phyloP scores from a whole-genome alignment of 2,797 vertebrate species.

The Tangara arthus region DNA sequence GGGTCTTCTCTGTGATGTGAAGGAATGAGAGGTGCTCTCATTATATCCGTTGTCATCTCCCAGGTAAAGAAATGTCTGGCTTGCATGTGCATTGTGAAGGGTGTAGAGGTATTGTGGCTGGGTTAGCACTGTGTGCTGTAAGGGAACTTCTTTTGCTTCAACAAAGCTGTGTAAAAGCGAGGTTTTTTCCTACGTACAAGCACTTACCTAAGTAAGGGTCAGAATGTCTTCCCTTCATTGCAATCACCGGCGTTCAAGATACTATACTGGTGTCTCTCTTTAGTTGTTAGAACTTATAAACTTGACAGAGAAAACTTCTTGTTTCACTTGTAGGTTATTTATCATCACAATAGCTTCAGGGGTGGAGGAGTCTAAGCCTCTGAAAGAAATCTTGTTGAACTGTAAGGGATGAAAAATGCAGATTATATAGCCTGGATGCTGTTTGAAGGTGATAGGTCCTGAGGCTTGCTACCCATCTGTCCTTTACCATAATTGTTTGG shows the following conservation, averaged over 20 bases:
- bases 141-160: background rate
- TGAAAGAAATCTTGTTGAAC: background rate
- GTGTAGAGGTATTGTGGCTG: background rate
- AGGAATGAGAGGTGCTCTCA: background rate
- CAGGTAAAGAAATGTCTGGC: background rate
- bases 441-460: background rate
- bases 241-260: background rate
- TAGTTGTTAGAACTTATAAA: background rate
- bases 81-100: background rate
- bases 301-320: background rate
- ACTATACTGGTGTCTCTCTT: background rate
- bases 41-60: slow-evolving; percentile 31
- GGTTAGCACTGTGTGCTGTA: background rate
- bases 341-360: background rate
- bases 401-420: background rate
- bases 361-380: background rate
- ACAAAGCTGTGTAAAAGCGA: background rate
- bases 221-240: background rate
- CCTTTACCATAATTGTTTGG: background rate
- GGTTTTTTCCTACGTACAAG: background rate
- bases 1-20: slow-evolving; percentile 26
- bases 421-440: background rate
- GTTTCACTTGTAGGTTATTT: background rate
- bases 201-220: background rate
- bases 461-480: background rate